Percentiles rank a stretch among this genome's conserved stretches.
Evolutionary conservation across 2,888 invertebrate species (phyloP).

Genomic region (Aelia acuminata): DNA sequence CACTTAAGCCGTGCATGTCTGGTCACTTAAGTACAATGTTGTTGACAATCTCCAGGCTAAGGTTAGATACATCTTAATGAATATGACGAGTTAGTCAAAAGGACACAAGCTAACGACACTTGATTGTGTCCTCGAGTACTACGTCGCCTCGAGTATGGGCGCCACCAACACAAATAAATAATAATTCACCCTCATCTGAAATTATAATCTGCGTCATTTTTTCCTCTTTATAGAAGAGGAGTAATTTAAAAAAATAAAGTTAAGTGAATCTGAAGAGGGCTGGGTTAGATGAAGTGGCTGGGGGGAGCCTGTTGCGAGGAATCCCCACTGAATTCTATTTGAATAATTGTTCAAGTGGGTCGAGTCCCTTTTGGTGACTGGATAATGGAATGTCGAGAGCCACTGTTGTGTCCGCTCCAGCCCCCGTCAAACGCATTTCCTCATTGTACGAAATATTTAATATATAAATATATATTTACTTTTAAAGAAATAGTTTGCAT

Average conservation of each 20-base stretch:
- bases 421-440: not conserved
- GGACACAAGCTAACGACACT: no score
- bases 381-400: slow-evolving; percentile 36
- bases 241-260: slow-evolving; percentile 9
- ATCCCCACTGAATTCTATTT: slow-evolving; percentile 43
- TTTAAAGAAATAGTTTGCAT: not conserved
- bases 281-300: not conserved
- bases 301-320: slow-evolving; percentile 11
- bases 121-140: not conserved
- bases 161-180: not conserved
- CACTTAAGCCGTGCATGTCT: no score
- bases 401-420: not conserved
- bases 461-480: not conserved
- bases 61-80: no score
- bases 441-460: not conserved
- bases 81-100: no score
- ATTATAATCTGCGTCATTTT: slow-evolving; percentile 2
- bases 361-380: slow-evolving; percentile 34
- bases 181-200: not conserved
- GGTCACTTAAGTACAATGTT: no score
- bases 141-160: not conserved
- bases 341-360: slow-evolving; percentile 45
- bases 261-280: slow-evolving; percentile 3
- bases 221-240: not conserved
- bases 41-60: no score